Evolutionary conservation across 2,113 vertebrate genomes (phyloP).

Genomic region (Lophotis ruficrista): DNA sequence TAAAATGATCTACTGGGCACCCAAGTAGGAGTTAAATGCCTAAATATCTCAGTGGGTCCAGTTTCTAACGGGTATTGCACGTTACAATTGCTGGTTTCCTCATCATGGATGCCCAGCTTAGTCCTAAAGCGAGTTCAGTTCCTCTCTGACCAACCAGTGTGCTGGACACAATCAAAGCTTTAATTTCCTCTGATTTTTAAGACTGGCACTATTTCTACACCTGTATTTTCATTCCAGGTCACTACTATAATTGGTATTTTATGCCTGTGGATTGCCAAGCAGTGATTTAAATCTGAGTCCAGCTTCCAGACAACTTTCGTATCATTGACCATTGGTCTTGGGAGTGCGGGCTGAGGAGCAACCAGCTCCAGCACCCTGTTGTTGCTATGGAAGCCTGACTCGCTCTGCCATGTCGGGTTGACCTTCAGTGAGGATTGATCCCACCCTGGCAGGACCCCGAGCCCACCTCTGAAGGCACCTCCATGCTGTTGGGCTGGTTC

Average conservation of each 20-base stretch:
- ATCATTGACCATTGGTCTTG: not conserved
- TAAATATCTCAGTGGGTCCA: not conserved
- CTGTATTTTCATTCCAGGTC: not conserved
- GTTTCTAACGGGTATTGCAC: not conserved
- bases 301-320: not conserved
- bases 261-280: not conserved
- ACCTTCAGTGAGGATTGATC: not conserved
- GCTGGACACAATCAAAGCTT: not conserved
- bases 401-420: rapidly evolving
- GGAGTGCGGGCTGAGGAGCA: rapidly evolving
- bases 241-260: not conserved
- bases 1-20: not conserved
- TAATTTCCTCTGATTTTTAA: not conserved
- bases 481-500: not conserved
- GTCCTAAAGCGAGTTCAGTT: not conserved
- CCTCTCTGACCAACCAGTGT: not conserved
- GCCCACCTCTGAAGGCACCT: not conserved
- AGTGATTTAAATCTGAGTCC: not conserved
- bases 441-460: not conserved
- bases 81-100: not conserved
- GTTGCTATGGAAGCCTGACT: not conserved
- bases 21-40: not conserved
- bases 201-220: not conserved
- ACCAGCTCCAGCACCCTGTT: rapidly evolving
- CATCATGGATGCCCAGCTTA: not conserved